A percentile compares a stretch with the other conserved stretches of the same genome.
These are phyloP conservation scores for Enteromius paludinosus DNA, from an alignment of 2,797 vertebrate genomes.

Conservation along the genomic window DNA sequence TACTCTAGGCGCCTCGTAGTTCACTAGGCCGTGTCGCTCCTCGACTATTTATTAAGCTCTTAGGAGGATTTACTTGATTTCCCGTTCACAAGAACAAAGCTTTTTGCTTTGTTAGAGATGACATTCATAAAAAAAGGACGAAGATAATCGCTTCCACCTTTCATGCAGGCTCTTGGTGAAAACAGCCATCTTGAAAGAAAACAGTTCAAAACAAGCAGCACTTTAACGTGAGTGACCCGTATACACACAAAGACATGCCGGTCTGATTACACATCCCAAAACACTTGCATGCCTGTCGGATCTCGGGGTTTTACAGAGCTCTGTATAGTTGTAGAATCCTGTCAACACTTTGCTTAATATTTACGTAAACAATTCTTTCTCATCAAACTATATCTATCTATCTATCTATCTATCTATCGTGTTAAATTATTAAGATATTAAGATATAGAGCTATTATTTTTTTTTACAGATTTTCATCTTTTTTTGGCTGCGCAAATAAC, in stretches of 20 bases:
- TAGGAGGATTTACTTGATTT: background rate
- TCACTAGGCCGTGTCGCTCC: background rate
- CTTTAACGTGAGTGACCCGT: conserved; percentile 50
- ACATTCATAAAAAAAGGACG: conserved; percentile 4
- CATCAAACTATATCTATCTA: too few relatives aligned
- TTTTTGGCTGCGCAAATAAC: background rate
- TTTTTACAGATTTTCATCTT: background rate
- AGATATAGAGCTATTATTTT: background rate
- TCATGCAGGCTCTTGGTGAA: conserved; percentile 46
- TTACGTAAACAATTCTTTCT: background rate
- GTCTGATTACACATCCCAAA: conserved; percentile 44
- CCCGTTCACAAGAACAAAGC: conserved; percentile 7
- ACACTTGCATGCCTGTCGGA: conserved; percentile 64
- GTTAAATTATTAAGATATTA: background rate
- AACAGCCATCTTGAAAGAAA: conserved; percentile 39
- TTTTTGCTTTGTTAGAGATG: conserved; percentile 25
- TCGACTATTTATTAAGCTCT: conserved; percentile 12
- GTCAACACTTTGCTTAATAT: conserved; percentile 18
- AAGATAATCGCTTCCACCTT: conserved; percentile 35
- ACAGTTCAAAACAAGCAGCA: conserved; percentile 22
- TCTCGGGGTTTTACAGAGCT: conserved; percentile 39
- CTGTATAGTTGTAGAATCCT: conserved; percentile 51
- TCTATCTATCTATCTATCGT: background rate
- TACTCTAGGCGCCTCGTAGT: background rate
- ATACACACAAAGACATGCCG: conserved; percentile 53